Evolutionary conservation across 2,888 invertebrate species (phyloP), one percentile per base, ranked within the genome.

Genomic region (Ectemnius continuus): DNA sequence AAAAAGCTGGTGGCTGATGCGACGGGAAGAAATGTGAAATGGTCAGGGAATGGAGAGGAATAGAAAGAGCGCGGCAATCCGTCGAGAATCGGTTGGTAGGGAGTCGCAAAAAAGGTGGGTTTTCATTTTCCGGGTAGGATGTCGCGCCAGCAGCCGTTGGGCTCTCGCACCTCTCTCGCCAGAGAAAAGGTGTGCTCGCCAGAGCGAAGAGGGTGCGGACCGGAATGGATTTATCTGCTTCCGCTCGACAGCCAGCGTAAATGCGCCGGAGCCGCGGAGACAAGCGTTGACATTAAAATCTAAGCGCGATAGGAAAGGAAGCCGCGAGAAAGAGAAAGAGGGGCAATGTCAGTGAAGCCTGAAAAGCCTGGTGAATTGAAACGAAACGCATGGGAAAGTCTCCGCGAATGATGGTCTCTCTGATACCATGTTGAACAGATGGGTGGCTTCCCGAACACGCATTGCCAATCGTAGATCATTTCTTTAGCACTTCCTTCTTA

Each of bases 201-300:
- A 6, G 52, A 52, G 52, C n/a, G 23, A 14, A 52, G 52, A 52
- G n/a, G 52, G 14, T 52, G 52, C 14, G 1, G 45, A 60, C 4
- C 36, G 28, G 59, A 61, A 60, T 23, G 59, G 63, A 81, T 68
- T 81, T 79, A 74, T 79, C 79, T 48, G 28, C 52, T 64, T 65
- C 67, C 58, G 18, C 56, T 18, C 59, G 61, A 36, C 47, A 52
- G 62, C 57, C 36, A 23, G 46, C 28, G 4, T 20, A 18, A 57
- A 76, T 61, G 56, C 73, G 8, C 36, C 8, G 36, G 36, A 64
- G 58, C 45, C 52, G n/a, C 70, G n/a, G 14, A 58, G 69, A 71
- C 78, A 67, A 69, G 23, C 74, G 74, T 68, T 70, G 73, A 80
- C 74, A 62, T 80, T 74, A 69, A 78, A 73, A 66, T 71, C 70